Percentiles rank a stretch among this genome's conserved stretches.
Evolutionary conservation across 2,888 invertebrate species (phyloP).

Genomic region (Spialia ferax): DNA sequence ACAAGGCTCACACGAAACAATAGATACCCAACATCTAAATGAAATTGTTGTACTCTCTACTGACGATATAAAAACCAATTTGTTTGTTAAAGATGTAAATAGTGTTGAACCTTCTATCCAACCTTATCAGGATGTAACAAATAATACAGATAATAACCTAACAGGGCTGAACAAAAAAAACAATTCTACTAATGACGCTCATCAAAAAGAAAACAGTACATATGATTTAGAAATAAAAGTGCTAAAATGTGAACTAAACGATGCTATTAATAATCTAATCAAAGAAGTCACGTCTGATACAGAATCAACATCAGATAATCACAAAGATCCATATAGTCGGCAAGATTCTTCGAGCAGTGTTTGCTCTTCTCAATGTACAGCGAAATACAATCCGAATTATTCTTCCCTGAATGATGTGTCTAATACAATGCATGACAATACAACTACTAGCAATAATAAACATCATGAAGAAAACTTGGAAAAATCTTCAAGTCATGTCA

Average conservation of each 20-base stretch:
- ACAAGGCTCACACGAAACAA: not conserved
- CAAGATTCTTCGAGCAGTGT: slow-evolving; percentile 88
- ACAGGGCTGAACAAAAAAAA: slow-evolving; percentile 1
- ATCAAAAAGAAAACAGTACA: slow-evolving; percentile 48
- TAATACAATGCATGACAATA: slow-evolving; percentile 83
- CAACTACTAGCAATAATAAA: slow-evolving; percentile 42
- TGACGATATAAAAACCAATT: slow-evolving; percentile 71
- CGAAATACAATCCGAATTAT: slow-evolving; percentile 88
- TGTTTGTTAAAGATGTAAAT: slow-evolving; percentile 73
- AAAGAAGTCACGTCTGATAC: slow-evolving; percentile 76
- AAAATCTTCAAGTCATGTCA: slow-evolving; percentile 62
- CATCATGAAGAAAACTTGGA: slow-evolving; percentile 52
- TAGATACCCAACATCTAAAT: slow-evolving; percentile 49
- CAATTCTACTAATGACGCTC: not conserved
- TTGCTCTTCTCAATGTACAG: slow-evolving; percentile 90
- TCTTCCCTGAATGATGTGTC: slow-evolving; percentile 88
- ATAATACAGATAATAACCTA: slow-evolving; percentile 27
- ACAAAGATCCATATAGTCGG: slow-evolving; percentile 70
- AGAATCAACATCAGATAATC: slow-evolving; percentile 60
- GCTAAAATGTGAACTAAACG: slow-evolving; percentile 78
- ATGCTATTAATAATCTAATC: slow-evolving; percentile 79
- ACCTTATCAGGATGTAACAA: slow-evolving; percentile 6
- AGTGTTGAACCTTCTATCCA: slow-evolving; percentile 38
- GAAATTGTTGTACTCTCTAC: slow-evolving; percentile 76
- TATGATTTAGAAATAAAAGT: slow-evolving; percentile 76